Evolutionary conservation across 2,113 vertebrate genomes (phyloP), one percentile per base, ranked within the genome.

Genomic region (Rhagologus leucostigma): DNA sequence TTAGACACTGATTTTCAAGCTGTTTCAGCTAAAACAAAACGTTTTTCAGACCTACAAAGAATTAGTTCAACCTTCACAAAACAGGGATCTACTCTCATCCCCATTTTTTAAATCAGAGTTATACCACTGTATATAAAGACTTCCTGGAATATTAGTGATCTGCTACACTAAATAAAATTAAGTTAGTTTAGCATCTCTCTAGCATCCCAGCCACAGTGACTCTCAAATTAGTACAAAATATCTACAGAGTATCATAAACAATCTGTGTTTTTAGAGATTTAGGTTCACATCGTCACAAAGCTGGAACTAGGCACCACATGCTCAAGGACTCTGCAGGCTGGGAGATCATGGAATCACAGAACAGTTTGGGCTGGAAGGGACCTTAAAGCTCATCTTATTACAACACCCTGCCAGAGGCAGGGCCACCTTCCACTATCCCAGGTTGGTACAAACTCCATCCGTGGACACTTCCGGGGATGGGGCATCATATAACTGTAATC

Each of bases 241-340:
- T 30, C 56, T 39, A 32, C 0, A 63, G 16, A 21, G n/a, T 2
- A 63, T 32, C n/a, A 50, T 6, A 50, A 37, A 46, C 6, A 33
- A 55, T 14, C 10, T 16, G 18, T 35, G 27, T 0, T 22, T 65
- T 41, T 5, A 55, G 47, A 53, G 11, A 16, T 42, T 75, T 11
- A 18, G 29, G 42, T 9, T 60, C 33, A 16, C 7, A 10, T 29
- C 23, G 11, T 2, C 63, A 39, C 57, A 18, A 26, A 35, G 35
- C 0, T 11, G 44, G 24, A 23, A 42, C 19, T 2, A 19, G 21
- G 18, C 57, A 27, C 13, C 33, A 15, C 23, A 26, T 0, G 1
- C 55, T 39, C 33, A 23, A 44, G 39, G 53, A 23, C 63, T 44
- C 26, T 52, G 26, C 46, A 77, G 53, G 63, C 33, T 68, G 63